Evolutionary conservation across 2,888 invertebrate species (phyloP).

Genomic region (Andrena haemorrhoa): DNA sequence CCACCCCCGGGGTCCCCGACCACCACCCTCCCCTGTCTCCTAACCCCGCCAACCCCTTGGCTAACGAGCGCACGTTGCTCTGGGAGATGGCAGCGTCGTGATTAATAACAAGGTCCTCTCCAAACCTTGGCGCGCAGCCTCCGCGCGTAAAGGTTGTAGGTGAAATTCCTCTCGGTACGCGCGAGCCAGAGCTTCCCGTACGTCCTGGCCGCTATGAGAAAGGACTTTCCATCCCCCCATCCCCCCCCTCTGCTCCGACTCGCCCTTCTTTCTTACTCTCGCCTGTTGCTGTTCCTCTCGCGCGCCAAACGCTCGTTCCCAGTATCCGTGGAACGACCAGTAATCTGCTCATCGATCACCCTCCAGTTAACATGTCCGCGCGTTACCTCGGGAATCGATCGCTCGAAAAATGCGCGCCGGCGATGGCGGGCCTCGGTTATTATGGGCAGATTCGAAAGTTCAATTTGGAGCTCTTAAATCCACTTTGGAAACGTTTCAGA

Average conservation of each 20-base stretch:
- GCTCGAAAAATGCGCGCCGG: not conserved
- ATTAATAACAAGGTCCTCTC: conserved; percentile 83
- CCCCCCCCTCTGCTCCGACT: not conserved
- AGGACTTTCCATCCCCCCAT: conserved; percentile 17
- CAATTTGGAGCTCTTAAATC: not conserved
- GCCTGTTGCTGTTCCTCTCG: conserved; percentile 10
- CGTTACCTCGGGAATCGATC: conserved; percentile 53
- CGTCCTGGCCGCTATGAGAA: conserved; percentile 28
- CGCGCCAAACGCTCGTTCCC: conserved; percentile 50
- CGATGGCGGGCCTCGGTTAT: not conserved
- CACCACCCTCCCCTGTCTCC: conserved; percentile 39
- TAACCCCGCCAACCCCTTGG: conserved; percentile 68
- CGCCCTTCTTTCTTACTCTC: not conserved
- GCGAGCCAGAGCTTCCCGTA: conserved; percentile 36
- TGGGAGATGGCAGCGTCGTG: conserved; percentile 82
- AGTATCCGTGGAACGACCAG: conserved; percentile 58
- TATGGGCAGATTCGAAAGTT: not conserved
- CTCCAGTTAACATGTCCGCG: conserved; percentile 67
- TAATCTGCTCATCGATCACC: conserved; percentile 69
- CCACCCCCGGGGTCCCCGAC: conserved; percentile 70
- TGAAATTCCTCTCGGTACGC: conserved; percentile 72
- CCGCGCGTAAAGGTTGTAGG: conserved; percentile 78
- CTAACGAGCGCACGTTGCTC: conserved; percentile 81
- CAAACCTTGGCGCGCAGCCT: conserved; percentile 76
- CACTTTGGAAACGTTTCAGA: not conserved